Evolutionary conservation across 2,113 vertebrate species (phyloP).

Genomic region (Albula goreensis): DNA sequence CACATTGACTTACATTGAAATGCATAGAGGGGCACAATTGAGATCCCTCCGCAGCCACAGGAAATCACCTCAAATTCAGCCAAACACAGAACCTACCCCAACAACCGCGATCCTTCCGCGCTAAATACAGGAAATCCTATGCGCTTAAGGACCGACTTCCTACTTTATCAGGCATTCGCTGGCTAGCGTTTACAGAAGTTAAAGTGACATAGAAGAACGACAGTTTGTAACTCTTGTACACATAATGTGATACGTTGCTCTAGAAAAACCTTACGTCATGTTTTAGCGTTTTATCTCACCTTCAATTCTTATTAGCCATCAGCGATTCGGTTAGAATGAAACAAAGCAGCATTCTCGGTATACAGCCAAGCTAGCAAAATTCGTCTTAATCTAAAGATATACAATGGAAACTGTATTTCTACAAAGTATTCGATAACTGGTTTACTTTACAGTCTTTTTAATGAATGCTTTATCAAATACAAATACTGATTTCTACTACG

Average conservation of each 20-base stretch:
- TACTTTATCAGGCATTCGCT: background rate
- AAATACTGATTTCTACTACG: no score
- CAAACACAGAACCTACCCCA: constrained; percentile 39
- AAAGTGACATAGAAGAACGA: background rate
- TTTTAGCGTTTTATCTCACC: no score
- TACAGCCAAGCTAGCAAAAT: no score
- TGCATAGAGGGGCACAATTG: constrained; percentile 59
- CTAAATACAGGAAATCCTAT: constrained; percentile 71
- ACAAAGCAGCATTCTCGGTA: no score
- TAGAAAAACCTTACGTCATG: background rate
- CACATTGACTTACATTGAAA: constrained; percentile 82
- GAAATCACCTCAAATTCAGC: constrained; percentile 62
- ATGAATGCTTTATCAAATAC: no score
- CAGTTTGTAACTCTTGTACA: background rate
- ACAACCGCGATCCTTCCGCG: constrained; percentile 74
- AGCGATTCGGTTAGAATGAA: no score
- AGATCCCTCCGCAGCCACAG: constrained; percentile 71
- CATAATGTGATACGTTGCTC: background rate
- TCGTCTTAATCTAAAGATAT: no score
- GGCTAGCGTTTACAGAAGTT: background rate
- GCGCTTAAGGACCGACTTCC: constrained; percentile 29
- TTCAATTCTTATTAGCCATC: no score
- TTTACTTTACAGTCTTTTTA: no score
- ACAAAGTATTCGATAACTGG: no score
- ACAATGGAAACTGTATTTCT: no score